These are phyloP conservation scores for Pyrgus malvae DNA, from an alignment of 2,888 invertebrate genomes.

Conservation along the genomic window DNA sequence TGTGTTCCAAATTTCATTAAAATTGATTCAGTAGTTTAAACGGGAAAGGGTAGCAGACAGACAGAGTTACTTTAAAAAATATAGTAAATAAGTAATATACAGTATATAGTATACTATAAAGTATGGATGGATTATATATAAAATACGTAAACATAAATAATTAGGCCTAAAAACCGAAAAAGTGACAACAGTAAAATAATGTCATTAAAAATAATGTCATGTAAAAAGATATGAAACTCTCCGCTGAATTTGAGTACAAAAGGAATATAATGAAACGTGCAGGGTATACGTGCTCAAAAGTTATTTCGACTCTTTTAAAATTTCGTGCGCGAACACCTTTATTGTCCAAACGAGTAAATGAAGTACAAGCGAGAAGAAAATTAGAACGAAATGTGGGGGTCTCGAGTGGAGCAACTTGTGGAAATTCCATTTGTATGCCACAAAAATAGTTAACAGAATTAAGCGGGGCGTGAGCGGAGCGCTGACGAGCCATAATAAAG, in stretches of 20 bases:
- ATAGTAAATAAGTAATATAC: too few species aligned
- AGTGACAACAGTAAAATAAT: neutral
- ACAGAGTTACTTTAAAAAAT: too few species aligned
- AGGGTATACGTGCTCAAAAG: conserved; percentile 9
- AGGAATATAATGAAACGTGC: conserved; percentile 4
- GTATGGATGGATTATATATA: too few species aligned
- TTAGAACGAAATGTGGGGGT: conserved; percentile 43
- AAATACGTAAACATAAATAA: too few species aligned
- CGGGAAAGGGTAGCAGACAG: too few species aligned
- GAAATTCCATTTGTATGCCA: conserved; percentile 56
- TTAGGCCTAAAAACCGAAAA: neutral
- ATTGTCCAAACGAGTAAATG: conserved; percentile 30
- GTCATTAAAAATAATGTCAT: too few species aligned
- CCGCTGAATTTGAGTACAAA: neutral
- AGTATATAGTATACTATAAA: too few species aligned
- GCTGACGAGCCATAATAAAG: conserved; percentile 4
- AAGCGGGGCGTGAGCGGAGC: conserved; percentile 44
- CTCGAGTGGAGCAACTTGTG: conserved; percentile 42
- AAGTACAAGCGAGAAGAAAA: conserved; percentile 29
- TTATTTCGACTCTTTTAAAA: conserved; percentile 15
- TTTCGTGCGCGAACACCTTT: conserved; percentile 16
- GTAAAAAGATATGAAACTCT: neutral
- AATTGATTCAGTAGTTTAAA: too few species aligned
- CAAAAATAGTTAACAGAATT: conserved; percentile 71
- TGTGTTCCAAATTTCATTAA: too few species aligned